Evolutionary conservation across 2,797 vertebrate species (phyloP), one percentile per base, ranked within the genome.

Genomic region (Falco berigora): DNA sequence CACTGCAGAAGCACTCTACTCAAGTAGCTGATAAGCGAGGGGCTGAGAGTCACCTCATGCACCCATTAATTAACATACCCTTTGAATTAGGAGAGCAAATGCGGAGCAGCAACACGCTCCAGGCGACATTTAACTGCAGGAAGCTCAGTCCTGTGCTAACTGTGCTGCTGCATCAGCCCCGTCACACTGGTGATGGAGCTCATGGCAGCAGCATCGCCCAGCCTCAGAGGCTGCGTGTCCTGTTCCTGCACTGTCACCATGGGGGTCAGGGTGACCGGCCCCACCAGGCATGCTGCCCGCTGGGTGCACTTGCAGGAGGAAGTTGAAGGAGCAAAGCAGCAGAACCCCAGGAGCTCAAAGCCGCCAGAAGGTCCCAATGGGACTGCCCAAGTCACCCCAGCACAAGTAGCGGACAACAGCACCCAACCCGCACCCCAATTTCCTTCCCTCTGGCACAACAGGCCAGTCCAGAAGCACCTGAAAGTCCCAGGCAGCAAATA

Each of bases 231-330:
- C 58, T 30, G 14, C 44, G 6, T 0, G 1, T 5, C 34, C 49
- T 5, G 17, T 11, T 22, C 16, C 49, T 7, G 2, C 58, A 2
- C 30, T 5, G 1, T 4, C 58, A 27, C 7, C n/a, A 1, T 5
- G 1, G 38, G 21, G 21, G 6, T 24, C 47, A 4, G 34, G 44
- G 36, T 8, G 34, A n/a, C 34, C 30, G 2, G 42, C 69, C 19
- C 17, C 47, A 34, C 38, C 8, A 1, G 42, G 42, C 6, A 5
- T 6, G 24, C 59, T 42, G 24, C 40, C 9, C 3, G 1, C 25
- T 7, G 42, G 28, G 13, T 32, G 20, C 6, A 1, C 32, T 14
- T 2, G 10, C 16, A 2, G 49, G 40, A 52, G 58, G 40, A 28
- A 4, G 52, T 6, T 38, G 67, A 49, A 47, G 63, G 27, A 61